Evolutionary conservation across 2,797 vertebrate species (phyloP).

Genomic region (Rhinatrema bivittatum): DNA sequence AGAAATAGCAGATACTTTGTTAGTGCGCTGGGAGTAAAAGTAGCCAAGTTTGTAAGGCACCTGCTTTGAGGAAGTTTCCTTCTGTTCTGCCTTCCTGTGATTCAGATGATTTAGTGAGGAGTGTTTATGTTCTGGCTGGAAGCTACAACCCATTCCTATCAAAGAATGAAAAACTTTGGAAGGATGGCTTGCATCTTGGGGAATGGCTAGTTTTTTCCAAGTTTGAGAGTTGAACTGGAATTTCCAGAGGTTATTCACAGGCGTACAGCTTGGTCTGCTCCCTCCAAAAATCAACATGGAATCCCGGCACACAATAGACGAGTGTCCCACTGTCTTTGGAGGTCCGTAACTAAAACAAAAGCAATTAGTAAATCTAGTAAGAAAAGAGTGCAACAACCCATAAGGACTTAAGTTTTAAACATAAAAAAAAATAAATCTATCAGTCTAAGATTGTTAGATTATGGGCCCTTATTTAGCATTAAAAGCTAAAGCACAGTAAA

Average conservation of each 20-base stretch:
- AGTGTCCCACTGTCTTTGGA: conserved; percentile 68
- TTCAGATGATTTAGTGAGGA: conserved; percentile 1
- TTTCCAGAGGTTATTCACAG: conserved; percentile 58
- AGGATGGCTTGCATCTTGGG: conserved; percentile 40
- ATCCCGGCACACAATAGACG: conserved; percentile 61
- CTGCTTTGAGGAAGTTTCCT: conserved; percentile 28
- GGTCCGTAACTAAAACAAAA: conserved; percentile 64
- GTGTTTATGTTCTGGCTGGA: conserved; percentile 25
- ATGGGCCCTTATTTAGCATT: too few relatives aligned
- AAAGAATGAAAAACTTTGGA: conserved; percentile 70
- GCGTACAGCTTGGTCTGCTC: conserved; percentile 46
- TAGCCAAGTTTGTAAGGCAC: conserved; percentile 6
- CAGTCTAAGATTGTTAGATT: too few relatives aligned
- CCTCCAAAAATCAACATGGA: conserved; percentile 77
- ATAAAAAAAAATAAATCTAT: too few relatives aligned
- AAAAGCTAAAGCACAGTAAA: too few relatives aligned
- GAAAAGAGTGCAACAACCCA: too few relatives aligned
- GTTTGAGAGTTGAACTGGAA: conserved; percentile 54
- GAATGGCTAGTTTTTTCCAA: conserved; percentile 56
- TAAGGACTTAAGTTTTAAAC: too few relatives aligned
- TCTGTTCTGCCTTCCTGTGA: conserved; percentile 28
- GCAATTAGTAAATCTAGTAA: too few relatives aligned
- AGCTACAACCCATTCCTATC: conserved; percentile 55
- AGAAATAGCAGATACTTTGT: not conserved
- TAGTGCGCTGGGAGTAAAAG: rapidly evolving